These are phyloP conservation scores for Apis dorsata DNA, from an alignment of 1,140 invertebrate genomes.

Conservation along the genomic window DNA sequence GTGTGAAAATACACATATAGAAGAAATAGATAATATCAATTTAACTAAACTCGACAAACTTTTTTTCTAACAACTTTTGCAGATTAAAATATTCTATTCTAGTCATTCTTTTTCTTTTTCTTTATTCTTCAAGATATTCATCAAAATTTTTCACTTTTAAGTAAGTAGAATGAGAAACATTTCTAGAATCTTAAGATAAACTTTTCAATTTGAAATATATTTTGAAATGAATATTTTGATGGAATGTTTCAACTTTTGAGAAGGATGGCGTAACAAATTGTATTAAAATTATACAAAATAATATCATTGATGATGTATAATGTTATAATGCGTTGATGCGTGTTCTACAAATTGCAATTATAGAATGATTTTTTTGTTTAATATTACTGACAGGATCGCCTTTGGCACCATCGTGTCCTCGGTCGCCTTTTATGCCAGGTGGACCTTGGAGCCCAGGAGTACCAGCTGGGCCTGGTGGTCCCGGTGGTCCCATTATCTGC, in stretches of 20 bases:
- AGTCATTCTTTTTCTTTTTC: no score
- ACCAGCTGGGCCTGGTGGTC: conserved; percentile 89
- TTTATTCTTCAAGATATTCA: no score
- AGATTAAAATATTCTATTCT: not conserved
- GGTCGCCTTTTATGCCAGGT: conserved; percentile 93
- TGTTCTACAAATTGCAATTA: not conserved
- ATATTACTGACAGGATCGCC: conserved; percentile 89
- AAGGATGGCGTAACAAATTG: no score
- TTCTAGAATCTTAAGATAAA: no score
- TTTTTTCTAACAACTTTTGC: not conserved
- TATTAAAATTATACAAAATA: no score
- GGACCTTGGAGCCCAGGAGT: conserved; percentile 88
- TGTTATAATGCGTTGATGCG: no score
- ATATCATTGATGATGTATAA: no score
- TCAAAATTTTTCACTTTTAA: no score
- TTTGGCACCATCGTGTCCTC: conserved; percentile 91
- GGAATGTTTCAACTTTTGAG: no score
- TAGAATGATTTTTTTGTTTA: conserved; percentile 25
- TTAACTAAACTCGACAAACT: not conserved
- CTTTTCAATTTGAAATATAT: no score
- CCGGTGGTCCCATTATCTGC: conserved; percentile 89
- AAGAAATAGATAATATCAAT: not conserved
- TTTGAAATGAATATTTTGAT: no score
- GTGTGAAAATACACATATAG: not conserved
- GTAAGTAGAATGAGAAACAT: no score